Conservation (phyloP, 2,797 vertebrate genomes). For the Gymnoscopelus braueri region DNA sequence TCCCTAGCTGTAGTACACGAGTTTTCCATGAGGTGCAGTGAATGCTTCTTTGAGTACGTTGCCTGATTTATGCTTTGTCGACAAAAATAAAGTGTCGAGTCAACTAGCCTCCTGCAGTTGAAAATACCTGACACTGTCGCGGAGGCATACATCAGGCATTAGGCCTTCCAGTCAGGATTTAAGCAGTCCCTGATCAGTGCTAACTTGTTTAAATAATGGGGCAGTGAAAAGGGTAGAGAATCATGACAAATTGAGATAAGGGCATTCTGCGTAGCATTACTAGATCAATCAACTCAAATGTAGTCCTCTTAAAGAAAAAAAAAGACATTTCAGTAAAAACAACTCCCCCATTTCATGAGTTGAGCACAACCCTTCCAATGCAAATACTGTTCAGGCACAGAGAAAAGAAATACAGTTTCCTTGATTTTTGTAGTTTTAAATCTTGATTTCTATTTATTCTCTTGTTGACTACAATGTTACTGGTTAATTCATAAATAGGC, state of each 20-base stretch:
- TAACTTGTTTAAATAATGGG: neutral
- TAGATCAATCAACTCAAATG: constrained; percentile 9
- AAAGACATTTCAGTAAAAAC: constrained; percentile 35
- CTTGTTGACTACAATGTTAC: constrained; percentile 55
- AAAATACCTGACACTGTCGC: too few species aligned
- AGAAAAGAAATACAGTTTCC: constrained; percentile 45
- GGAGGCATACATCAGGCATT: neutral
- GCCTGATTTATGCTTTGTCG: too few species aligned
- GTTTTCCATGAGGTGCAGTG: too few species aligned
- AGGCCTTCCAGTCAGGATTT: constrained; percentile 6
- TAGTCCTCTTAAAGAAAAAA: constrained; percentile 5
- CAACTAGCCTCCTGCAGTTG: too few species aligned
- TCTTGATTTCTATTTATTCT: constrained; percentile 29
- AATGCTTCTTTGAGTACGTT: too few species aligned
- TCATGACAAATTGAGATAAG: constrained; percentile 31
- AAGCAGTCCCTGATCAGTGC: constrained; percentile 13
- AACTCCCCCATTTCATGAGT: constrained; percentile 16
- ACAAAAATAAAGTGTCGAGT: too few species aligned
- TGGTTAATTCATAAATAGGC: constrained; percentile 77
- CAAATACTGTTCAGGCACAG: constrained; percentile 69
- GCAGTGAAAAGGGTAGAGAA: constrained; percentile 37
- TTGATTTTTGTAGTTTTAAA: constrained; percentile 34
- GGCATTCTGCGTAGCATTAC: constrained; percentile 40
- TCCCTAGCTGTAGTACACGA: too few species aligned
- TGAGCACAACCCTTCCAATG: constrained; percentile 31